Base-by-base conservation (phyloP, 1,140 invertebrate genomes). In the Drosophila lacertosa region DNA sequence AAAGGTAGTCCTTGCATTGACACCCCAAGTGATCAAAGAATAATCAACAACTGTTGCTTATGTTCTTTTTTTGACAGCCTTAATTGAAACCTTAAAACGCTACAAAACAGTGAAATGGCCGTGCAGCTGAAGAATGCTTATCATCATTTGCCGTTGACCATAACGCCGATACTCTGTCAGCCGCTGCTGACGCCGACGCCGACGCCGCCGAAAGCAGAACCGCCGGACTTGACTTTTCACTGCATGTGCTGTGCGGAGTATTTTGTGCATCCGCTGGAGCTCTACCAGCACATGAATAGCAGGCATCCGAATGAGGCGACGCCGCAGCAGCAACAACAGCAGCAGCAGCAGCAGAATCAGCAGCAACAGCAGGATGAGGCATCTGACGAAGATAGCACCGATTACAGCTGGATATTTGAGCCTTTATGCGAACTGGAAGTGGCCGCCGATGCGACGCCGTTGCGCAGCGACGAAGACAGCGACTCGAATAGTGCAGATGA, bases 251-350 rank as follows among this genome's bases (percentile, higher is more conserved):
- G 91, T 58, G 45, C 72, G 2, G 90, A 84, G 44, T 89, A 69
- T 40, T 91, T 90, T 33, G 76, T 90, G 9, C 75, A 89, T 66
- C 90, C 91, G 2, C 53, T 81, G 50, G 63, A 69, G 2, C 58
- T 91, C n/a, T 90, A 90, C 33, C 82, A 91, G 58, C 91, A 91
- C 62, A 90, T 91, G 89, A 91, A 83, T 50, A 75, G 45, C 15
- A 59, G 67, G 50, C 91, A 91, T 72, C 66, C 82, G 11, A 74
- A 76, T 18, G 66, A 75, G 44, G 11, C 48, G n/a, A 11, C 55
- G 35, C 51, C 50, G 16, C 70, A 37, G 45, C 59, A 58, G 5
- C 57, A 66, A 39, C 55, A 71, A 26, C 51, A 33, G 4, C 29
- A 42, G 9, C 53, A 66, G 35, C 70, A 79, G 64, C 4, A 37